These are phyloP conservation scores for Pimephales promelas DNA, from an alignment of 2,113 vertebrate species.

Conservation along the genomic window DNA sequence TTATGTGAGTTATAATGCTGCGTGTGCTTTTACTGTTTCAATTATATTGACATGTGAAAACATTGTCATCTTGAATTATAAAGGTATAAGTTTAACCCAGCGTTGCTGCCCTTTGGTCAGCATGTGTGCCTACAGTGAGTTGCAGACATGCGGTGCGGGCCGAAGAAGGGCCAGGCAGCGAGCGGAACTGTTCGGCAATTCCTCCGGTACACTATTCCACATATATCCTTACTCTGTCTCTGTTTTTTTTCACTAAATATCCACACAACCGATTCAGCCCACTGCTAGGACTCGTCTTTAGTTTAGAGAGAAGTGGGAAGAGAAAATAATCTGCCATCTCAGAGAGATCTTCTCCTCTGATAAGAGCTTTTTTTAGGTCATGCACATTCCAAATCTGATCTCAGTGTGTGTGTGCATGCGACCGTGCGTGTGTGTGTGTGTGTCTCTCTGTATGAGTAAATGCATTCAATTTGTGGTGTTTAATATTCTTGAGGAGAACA, in stretches of 20 bases:
- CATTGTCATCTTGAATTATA: not conserved
- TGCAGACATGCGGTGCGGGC: conserved; percentile 27
- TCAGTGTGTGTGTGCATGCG: too few species aligned
- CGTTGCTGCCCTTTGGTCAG: conserved; percentile 14
- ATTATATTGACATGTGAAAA: not conserved
- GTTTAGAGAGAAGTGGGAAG: not conserved
- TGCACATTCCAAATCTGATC: not conserved
- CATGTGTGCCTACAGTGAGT: conserved; percentile 13
- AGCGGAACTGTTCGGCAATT: conserved; percentile 74
- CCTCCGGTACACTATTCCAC: conserved; percentile 68
- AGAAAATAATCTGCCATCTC: conserved; percentile 9
- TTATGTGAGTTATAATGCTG: not conserved
- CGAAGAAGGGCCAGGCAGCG: conserved; percentile 40
- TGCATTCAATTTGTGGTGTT: not conserved
- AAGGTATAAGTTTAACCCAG: not conserved
- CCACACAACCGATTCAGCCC: not conserved
- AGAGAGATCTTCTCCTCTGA: conserved; percentile 1
- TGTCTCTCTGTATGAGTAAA: not conserved
- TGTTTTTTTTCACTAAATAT: not conserved
- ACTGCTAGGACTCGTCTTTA: not conserved
- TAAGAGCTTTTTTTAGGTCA: conserved; percentile 21
- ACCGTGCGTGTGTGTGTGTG: too few species aligned
- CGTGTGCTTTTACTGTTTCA: not conserved
- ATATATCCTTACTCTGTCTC: not conserved
- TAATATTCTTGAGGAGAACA: not conserved